Evolutionary conservation across 2,888 invertebrate genomes (phyloP).

Genomic region (Stenurella melanura): DNA sequence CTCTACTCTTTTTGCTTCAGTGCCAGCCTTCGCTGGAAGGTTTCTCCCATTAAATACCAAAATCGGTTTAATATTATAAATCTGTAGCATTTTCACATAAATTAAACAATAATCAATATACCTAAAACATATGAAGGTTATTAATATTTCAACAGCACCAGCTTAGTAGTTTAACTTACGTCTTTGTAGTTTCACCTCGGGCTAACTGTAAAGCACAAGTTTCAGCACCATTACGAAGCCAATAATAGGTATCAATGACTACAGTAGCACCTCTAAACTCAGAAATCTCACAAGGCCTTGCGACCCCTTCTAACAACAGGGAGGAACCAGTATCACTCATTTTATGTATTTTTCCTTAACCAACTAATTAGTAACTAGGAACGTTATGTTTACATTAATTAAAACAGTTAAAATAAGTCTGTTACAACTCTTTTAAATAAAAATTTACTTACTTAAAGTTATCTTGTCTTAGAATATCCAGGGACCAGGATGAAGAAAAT

Average conservation of each 20-base stretch:
- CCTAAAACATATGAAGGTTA: slow-evolving; percentile 74
- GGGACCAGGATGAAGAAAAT: too few species aligned
- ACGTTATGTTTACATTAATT: too few species aligned
- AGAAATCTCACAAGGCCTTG: slow-evolving; percentile 81
- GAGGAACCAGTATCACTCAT: slow-evolving; percentile 97
- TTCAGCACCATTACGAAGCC: slow-evolving; percentile 97
- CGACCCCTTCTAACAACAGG: slow-evolving; percentile 91
- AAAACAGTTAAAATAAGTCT: too few species aligned
- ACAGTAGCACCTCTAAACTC: slow-evolving; percentile 86
- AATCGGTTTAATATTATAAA: slow-evolving; percentile 91
- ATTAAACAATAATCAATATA: slow-evolving; percentile 95
- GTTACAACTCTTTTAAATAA: too few species aligned
- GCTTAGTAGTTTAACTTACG: slow-evolving; percentile 76
- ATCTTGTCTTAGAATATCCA: too few species aligned
- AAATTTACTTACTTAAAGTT: too few species aligned
- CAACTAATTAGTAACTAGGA: not conserved
- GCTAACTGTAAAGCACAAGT: slow-evolving; percentile 94
- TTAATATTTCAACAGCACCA: not conserved
- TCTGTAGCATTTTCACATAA: slow-evolving; percentile 88
- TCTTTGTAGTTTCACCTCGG: slow-evolving; percentile 88
- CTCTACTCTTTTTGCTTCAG: slow-evolving; percentile 90
- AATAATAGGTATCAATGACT: slow-evolving; percentile 96
- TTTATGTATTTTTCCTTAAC: slow-evolving; percentile 9
- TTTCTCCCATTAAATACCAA: slow-evolving; percentile 98
- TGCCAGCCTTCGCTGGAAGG: slow-evolving; percentile 93